A percentile compares a stretch with the other conserved stretches of the same genome.
phyloP scores from a whole-genome alignment of 2,888 invertebrate genomes.

The Pseudococcus viburni region DNA sequence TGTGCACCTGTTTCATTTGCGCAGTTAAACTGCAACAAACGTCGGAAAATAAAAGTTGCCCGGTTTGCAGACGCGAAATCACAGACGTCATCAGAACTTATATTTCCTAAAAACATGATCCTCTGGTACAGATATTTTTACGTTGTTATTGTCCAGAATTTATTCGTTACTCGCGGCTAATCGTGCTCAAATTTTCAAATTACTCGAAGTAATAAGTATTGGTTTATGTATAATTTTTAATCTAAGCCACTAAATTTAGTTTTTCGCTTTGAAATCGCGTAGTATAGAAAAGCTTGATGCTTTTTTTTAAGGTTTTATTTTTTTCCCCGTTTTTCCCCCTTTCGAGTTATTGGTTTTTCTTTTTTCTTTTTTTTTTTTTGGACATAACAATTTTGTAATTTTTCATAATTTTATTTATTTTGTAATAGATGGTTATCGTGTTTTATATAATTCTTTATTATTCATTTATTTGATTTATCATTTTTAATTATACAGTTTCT shows the following conservation, averaged over 20 bases:
- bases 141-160: constrained; percentile 47
- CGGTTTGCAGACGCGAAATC: constrained; percentile 59
- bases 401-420: constrained; percentile 41
- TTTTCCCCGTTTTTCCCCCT: not conserved
- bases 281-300: constrained; percentile 43
- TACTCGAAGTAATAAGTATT: not conserved
- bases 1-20: constrained; percentile 61
- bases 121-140: not conserved
- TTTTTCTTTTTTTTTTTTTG: constrained; percentile 24
- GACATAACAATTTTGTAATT: constrained; percentile 57
- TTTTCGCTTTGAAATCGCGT: not conserved
- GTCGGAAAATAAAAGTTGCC: constrained; percentile 59
- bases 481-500: constrained; percentile 3
- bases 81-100: constrained; percentile 58
- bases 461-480: not conserved
- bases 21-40: constrained; percentile 59
- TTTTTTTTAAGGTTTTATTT: constrained; percentile 10
- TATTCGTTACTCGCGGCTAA: constrained; percentile 2
- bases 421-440: constrained; percentile 33
- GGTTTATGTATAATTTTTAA: constrained; percentile 1
- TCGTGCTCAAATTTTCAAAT: not conserved
- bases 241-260: not conserved
- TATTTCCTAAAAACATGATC: constrained; percentile 38
- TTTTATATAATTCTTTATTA: constrained; percentile 32
- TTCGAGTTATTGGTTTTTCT: not conserved